phyloP scores from a whole-genome alignment of 2,888 invertebrate species.

The Dasypogon diadema region DNA sequence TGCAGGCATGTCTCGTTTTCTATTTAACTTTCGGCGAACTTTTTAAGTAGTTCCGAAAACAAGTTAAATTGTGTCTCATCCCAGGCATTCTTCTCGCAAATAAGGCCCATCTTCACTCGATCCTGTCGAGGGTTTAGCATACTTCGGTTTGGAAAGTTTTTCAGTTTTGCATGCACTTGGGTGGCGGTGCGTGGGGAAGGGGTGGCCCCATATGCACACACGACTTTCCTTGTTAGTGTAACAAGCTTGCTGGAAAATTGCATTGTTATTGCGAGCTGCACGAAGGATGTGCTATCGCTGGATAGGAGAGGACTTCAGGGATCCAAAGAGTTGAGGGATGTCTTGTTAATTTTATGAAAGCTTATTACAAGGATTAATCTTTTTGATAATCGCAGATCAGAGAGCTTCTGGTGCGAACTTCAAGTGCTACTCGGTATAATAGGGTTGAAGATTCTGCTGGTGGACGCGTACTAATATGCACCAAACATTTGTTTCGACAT shows the following conservation, averaged over 20 bases:
- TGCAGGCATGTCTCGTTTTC: neutral
- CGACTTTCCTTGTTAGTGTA: constrained; percentile 5
- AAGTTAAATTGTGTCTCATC: constrained; percentile 3
- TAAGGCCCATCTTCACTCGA: neutral
- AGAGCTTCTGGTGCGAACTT: too few species aligned
- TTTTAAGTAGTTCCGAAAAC: constrained; percentile 39
- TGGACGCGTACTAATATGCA: too few species aligned
- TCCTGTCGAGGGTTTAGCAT: neutral
- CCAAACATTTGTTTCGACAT: too few species aligned
- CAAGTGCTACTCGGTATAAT: too few species aligned
- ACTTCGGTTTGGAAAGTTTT: neutral
- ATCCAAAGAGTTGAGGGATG: too few species aligned
- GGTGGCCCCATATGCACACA: constrained; percentile 13
- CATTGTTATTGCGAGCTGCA: constrained; percentile 1
- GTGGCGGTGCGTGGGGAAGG: too few species aligned
- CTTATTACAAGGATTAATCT: too few species aligned
- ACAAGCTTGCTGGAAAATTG: constrained; percentile 4
- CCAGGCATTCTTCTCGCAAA: neutral
- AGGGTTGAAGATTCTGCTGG: too few species aligned
- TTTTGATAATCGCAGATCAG: too few species aligned
- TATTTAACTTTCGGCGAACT: constrained; percentile 28
- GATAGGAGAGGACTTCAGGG: neutral
- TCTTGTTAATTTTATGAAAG: too few species aligned
- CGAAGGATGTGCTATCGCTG: neutral
- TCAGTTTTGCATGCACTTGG: neutral